Conservation (phyloP, 2,113 vertebrate species). For the Muscicapa adusta region DNA sequence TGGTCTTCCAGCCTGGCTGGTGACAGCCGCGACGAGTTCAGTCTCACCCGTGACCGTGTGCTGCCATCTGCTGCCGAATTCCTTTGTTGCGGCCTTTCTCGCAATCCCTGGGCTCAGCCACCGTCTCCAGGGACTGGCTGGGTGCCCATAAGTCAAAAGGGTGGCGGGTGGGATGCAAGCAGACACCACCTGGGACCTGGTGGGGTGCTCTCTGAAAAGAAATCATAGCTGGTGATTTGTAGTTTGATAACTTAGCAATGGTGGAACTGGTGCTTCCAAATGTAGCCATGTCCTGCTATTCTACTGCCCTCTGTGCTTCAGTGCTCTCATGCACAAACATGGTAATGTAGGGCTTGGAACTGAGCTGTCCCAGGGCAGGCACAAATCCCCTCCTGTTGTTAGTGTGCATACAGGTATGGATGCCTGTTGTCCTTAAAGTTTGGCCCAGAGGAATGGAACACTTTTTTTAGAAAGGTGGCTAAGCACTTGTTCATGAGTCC, state of each 20-base stretch:
- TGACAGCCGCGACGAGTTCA: accelerated
- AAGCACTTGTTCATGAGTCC: not conserved
- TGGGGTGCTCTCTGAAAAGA: not conserved
- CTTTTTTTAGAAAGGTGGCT: not conserved
- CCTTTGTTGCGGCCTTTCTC: not conserved
- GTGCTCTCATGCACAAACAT: not conserved
- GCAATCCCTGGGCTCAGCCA: not conserved
- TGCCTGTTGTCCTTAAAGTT: not conserved
- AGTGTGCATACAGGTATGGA: too few species aligned
- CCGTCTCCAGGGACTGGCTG: accelerated
- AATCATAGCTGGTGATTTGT: not conserved
- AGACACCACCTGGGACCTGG: not conserved
- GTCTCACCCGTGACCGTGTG: not conserved
- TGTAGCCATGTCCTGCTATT: not conserved
- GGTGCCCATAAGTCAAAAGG: accelerated
- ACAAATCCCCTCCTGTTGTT: not conserved
- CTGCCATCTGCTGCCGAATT: not conserved
- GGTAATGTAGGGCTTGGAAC: not conserved
- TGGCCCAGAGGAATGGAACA: not conserved
- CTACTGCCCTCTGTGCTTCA: not conserved
- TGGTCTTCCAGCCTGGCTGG: not conserved
- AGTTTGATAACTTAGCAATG: not conserved
- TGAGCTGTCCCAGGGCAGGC: not conserved
- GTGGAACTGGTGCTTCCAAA: not conserved
- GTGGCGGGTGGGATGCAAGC: not conserved